Conservation (phyloP, 2,888 invertebrate genomes). For the Xanthostigma xanthostigma region DNA sequence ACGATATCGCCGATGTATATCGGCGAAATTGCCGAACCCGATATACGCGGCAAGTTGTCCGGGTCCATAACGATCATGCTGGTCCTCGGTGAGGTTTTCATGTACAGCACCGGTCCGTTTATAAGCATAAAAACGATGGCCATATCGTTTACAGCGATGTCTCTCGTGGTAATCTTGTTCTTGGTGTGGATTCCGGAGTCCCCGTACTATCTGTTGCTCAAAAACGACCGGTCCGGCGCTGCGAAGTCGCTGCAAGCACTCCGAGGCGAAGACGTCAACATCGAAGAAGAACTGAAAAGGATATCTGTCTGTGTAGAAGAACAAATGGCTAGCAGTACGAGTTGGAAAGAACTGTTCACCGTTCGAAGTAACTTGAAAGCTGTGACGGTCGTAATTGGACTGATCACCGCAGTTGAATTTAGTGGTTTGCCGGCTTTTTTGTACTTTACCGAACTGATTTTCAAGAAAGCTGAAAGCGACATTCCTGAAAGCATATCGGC, state of each 20-base stretch:
- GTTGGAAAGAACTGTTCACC: slow-evolving; percentile 35
- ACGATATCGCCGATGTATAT: slow-evolving; percentile 38
- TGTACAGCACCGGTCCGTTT: slow-evolving; percentile 43
- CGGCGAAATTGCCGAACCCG: slow-evolving; percentile 40
- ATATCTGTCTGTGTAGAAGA: slow-evolving; percentile 22
- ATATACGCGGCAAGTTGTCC: slow-evolving; percentile 42
- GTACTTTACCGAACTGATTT: slow-evolving; percentile 26
- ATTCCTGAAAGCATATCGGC: slow-evolving; percentile 21
- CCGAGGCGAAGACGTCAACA: slow-evolving; percentile 30
- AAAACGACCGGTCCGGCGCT: slow-evolving; percentile 29
- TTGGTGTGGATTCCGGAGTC: slow-evolving; percentile 53
- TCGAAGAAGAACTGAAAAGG: slow-evolving; percentile 32
- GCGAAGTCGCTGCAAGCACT: slow-evolving; percentile 37
- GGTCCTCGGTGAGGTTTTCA: slow-evolving; percentile 40
- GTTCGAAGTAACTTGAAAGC: slow-evolving; percentile 44
- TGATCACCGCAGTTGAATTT: slow-evolving; percentile 24
- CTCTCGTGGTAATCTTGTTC: slow-evolving; percentile 37
- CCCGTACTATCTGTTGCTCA: slow-evolving; percentile 33
- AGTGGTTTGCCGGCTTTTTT: slow-evolving; percentile 25
- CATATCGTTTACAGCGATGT: slow-evolving; percentile 39
- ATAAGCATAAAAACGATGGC: slow-evolving; percentile 39
- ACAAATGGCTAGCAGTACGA: slow-evolving; percentile 35
- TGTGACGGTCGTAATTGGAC: slow-evolving; percentile 34
- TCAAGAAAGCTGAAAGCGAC: slow-evolving; percentile 19
- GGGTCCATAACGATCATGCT: slow-evolving; percentile 39